phyloP scores from a whole-genome alignment of 2,113 vertebrate genomes.

The Austrofundulus limnaeus region DNA sequence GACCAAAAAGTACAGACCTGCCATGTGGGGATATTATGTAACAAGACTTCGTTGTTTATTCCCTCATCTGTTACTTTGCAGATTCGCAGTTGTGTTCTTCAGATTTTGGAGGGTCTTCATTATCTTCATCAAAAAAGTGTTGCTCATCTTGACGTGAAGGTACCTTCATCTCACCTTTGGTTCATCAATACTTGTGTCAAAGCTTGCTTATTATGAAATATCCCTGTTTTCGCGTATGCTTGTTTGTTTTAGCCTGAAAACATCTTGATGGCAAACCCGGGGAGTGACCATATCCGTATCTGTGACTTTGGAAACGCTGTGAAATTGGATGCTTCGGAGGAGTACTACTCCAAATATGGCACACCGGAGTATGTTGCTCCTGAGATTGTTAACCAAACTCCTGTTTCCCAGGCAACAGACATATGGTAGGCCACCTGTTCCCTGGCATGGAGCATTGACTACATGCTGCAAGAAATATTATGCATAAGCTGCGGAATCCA shows the following conservation, averaged over 20 bases:
- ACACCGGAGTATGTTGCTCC: slow-evolving; percentile 93
- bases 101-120: slow-evolving; percentile 88
- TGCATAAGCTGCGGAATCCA: slow-evolving; percentile 12
- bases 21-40: no score
- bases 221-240: not conserved
- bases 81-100: slow-evolving; percentile 86
- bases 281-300: slow-evolving; percentile 87
- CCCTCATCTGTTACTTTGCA: slow-evolving; percentile 50
- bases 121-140: slow-evolving; percentile 89
- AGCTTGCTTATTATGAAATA: not conserved
- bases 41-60: slow-evolving; percentile 12
- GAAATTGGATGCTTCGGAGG: slow-evolving; percentile 80
- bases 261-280: slow-evolving; percentile 84
- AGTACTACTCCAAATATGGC: slow-evolving; percentile 90
- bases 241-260: slow-evolving; percentile 86
- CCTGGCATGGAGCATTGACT: not conserved
- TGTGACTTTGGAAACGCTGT: slow-evolving; percentile 93
- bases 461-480: slow-evolving; percentile 1
- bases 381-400: slow-evolving; percentile 93
- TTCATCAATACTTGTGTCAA: not conserved
- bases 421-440: slow-evolving; percentile 84
- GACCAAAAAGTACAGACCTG: no score
- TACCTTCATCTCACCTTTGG: slow-evolving; percentile 23
- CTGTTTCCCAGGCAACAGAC: slow-evolving; percentile 89
- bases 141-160: slow-evolving; percentile 95